Evolutionary conservation across 1,140 invertebrate species (phyloP).

Genomic region (Papilio dardanus): DNA sequence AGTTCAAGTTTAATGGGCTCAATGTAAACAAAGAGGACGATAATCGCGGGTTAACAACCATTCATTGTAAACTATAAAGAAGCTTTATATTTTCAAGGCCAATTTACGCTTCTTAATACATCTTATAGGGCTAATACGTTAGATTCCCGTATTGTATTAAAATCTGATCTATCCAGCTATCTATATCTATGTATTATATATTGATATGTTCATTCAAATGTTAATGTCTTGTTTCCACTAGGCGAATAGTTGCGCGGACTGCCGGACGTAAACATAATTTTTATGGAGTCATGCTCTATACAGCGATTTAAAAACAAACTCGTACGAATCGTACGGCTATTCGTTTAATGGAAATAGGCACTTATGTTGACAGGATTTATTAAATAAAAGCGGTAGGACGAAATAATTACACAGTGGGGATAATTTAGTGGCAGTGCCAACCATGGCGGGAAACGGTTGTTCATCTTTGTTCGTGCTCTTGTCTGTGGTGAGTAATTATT

Average conservation of each 20-base stretch:
- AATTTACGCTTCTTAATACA: neutral
- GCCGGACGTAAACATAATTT: too few relatives aligned
- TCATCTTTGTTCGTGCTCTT: neutral
- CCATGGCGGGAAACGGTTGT: conserved; percentile 18
- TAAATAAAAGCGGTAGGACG: neutral
- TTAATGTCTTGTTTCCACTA: too few relatives aligned
- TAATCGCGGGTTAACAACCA: neutral
- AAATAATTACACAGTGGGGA: neutral
- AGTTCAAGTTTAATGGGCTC: neutral
- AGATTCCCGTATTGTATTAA: neutral
- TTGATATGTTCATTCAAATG: too few relatives aligned
- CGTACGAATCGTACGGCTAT: neutral
- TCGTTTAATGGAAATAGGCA: neutral
- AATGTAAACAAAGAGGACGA: neutral
- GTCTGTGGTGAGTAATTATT: neutral
- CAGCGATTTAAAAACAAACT: neutral
- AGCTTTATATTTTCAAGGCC: neutral
- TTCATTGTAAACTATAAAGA: neutral
- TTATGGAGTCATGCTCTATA: too few relatives aligned
- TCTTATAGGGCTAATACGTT: neutral
- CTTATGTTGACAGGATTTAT: neutral
- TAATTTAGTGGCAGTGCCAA: neutral
- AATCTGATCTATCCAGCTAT: too few relatives aligned
- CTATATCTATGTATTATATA: too few relatives aligned
- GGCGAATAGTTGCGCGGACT: too few relatives aligned